Evolutionary conservation across 2,797 vertebrate genomes (phyloP), one percentile per base, ranked within the genome.

Genomic region (Xiphophorus birchmanni): DNA sequence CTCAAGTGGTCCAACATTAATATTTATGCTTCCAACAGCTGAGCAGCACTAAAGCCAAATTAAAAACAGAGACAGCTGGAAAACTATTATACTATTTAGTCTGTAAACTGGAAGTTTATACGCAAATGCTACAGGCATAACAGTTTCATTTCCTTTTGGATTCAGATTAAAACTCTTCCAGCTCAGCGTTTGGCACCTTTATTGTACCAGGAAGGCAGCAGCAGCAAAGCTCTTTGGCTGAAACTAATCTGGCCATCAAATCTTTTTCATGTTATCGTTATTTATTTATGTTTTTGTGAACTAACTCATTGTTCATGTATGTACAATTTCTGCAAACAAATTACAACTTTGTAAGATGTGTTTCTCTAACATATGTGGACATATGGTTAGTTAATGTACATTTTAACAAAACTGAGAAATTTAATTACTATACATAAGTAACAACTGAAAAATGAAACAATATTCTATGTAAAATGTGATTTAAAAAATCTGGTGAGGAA

Each of bases 161-260:
- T 58, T 84, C 4, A 91, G 91, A 90, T 90, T 88, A 91, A 93
- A 92, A 86, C 84, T 89, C 84, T 83, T 82, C 8, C 48, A 40
- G 56, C 60, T 74, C 72, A 45, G 45, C 3, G 73, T 50, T 50
- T 40, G 0, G 72, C 29, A 81, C 35, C 3, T 17, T 78, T 5
- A 42, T n/a, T 42, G 80, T 7, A 81, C 35, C 17, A 44, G 71
- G 23, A 78, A 73, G 50, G 71, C 37, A 56, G 32, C 40, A n/a
- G 72, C 72, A n/a, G 5, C 4, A 52, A 52, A 52, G 0, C 15
- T 58, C 50, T 29, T 80, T 73, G 3, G 23, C 17, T 60, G 69
- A 56, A 58, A 80, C 72, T 72, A 69, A 48, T 32, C 32, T 58
- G 21, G 54, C 21, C 26, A 26, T 37, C 7, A 8, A 21, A 37